Percentiles rank a stretch among this genome's conserved stretches.
phyloP scores from a whole-genome alignment of 1,140 invertebrate genomes.

The Aphaenogaster ashmeadi region DNA sequence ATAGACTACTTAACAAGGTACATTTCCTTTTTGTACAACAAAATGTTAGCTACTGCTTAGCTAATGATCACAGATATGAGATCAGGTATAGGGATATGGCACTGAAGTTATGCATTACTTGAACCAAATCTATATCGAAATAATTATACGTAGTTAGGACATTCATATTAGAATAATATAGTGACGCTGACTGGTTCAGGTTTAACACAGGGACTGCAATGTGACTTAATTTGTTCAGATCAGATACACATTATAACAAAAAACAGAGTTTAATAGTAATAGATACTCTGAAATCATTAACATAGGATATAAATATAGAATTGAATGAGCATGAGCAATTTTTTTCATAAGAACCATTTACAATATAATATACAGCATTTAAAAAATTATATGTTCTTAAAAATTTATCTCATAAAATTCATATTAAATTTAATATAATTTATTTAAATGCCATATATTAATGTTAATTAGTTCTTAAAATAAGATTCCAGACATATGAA shows the following conservation, averaged over 20 bases:
- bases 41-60: constrained; percentile 77
- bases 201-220: constrained; percentile 52
- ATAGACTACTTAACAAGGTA: constrained; percentile 75
- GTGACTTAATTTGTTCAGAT: constrained; percentile 51
- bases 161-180: constrained; percentile 54
- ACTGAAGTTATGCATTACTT: constrained; percentile 72
- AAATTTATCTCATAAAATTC: constrained; percentile 22
- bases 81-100: constrained; percentile 81
- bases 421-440: constrained; percentile 51
- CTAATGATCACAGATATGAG: constrained; percentile 82
- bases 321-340: constrained; percentile 55
- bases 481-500: constrained; percentile 48
- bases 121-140: constrained; percentile 52
- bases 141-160: constrained; percentile 47
- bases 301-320: constrained; percentile 46
- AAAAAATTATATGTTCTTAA: constrained; percentile 51
- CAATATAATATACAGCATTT: constrained; percentile 48
- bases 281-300: constrained; percentile 53
- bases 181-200: constrained; percentile 62
- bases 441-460: constrained; percentile 46
- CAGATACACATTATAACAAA: constrained; percentile 40
- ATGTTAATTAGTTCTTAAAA: constrained; percentile 47
- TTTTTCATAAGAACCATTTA: constrained; percentile 43
- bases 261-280: constrained; percentile 45
- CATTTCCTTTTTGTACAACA: constrained; percentile 77